Evolutionary conservation across 2,113 vertebrate species (phyloP), one percentile per base, ranked within the genome.

Genomic region (Pteruthius melanotis): DNA sequence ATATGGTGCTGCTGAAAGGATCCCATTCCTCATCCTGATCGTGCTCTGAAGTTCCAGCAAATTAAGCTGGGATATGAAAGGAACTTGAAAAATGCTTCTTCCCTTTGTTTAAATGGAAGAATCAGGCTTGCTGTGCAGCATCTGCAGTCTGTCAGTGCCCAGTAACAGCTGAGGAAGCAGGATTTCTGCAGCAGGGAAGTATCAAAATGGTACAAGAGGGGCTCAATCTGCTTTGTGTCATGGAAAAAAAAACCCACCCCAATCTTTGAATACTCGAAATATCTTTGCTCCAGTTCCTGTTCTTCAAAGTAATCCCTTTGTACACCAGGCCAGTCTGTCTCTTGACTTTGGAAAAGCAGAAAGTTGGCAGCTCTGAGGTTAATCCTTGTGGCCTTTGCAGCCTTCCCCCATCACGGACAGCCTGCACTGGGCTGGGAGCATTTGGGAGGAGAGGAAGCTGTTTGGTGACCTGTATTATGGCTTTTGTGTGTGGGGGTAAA

Each of bases 71-170:
- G 92, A 54, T 72, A 53, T 9, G 45, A 83, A 71, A 94, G 56
- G 81, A 74, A 59, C 39, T 71, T 74, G 63, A 80, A 88, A 89
- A 96, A 76, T 76, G 75, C 45, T 77, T 53, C 50, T 81, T 70
- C 35, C 52, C 19, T 82, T 57, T 33, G 59, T 90, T 44, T 39
- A 71, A 70, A 50, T 1, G 3, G 60, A 54, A 70, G 76, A 85
- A 42, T 33, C 50, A 65, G 81, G 33, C 50, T 86, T 47, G n/a
- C 24, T 2, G 3, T 76, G 56, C 80, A 64, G 71, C 72, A 53
- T 59, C 80, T 81, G 69, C 81, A 47, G 63, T 57, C 83, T 61
- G 57, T 61, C 89, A 63, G 80, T 45, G 44, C 47, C 54, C 60
- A 37, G 4, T 4, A 86, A 80, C 3, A 7, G 83, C 83, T 74